Base-by-base conservation (phyloP, 2,888 invertebrate species). In the Subacronicta megacephala region DNA sequence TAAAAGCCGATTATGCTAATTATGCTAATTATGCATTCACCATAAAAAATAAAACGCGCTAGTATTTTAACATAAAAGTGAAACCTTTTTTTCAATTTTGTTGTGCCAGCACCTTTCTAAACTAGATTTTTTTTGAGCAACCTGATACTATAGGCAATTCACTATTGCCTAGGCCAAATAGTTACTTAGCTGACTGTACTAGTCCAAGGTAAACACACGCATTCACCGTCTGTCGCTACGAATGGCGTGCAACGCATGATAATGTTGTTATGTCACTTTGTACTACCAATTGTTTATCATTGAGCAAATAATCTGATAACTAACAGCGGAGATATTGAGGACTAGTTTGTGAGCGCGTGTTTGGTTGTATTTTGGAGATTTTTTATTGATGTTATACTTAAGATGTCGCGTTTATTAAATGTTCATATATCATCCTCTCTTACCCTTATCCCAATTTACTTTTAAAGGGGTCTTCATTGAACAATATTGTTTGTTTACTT, bases 121-220 rank as follows among this genome's bases (percentile, higher is more conserved):
- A n/a, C 29, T n/a, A 29, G 1, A 1, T 31, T 3, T 0, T 31
- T 31, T 31, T 31, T 31, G 31, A n/a, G n/a, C 31, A 31, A 31
- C n/a, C 31, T n/a, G n/a, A 12, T 18, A 17, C 18, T 38, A 38
- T 18, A 6, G 7, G n/a, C 26, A 43, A n/a, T 4, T 7, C n/a
- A 29, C 26, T 42, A 41, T 23, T 23, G 12, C 10, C 38, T 23
- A 23, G 13, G 13, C 7, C 23, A 20, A 37, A 64, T 55, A 64
- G 58, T 54, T 68, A 69, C 61, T 55, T 33, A 54, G 42, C n/a
- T 33, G 56, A 76, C 62, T 75, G 78, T 82, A 83, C 75, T 10
- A 44, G 45, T 63, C 72, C 82, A 84, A 82, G 83, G 84, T 73
- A 74, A 83, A 64, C 62, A 72, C 44, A 64, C 46, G 68, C 83